Percentiles rank a stretch among this genome's conserved stretches.
These are phyloP conservation scores for Bombus breviceps DNA, from an alignment of 1,140 invertebrate species.

Conservation along the genomic window DNA sequence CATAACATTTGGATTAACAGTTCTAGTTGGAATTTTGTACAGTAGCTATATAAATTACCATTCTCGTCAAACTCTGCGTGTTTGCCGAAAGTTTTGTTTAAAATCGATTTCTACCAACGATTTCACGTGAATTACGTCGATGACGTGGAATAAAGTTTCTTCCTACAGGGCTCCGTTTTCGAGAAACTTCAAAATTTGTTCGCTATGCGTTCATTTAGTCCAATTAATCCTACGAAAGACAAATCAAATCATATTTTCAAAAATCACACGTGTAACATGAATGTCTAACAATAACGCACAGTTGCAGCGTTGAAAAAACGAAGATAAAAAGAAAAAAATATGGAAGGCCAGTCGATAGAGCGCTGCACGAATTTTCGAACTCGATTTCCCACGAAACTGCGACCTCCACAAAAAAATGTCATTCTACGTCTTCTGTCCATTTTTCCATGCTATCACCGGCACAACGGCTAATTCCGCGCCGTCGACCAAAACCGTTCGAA, in stretches of 20 bases:
- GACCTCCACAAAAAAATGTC: background rate
- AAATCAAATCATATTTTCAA: too few relatives aligned
- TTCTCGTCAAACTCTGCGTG: background rate
- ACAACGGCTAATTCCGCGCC: background rate
- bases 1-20: background rate
- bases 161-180: background rate
- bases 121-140: background rate
- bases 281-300: too few relatives aligned
- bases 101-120: background rate
- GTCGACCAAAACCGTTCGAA: background rate
- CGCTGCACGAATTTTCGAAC: background rate
- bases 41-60: background rate
- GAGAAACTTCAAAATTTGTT: background rate
- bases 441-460: background rate
- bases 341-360: background rate
- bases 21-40: background rate
- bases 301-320: background rate
- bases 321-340: background rate
- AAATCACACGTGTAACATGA: too few relatives aligned
- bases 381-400: background rate
- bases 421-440: background rate
- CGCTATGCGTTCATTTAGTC: too few relatives aligned
- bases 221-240: too few relatives aligned
- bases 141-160: background rate
- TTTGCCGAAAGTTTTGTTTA: background rate